Evolutionary conservation across 64 coral and sea anemone species (phyloP).

Genomic region (Trachythela sp.): DNA sequence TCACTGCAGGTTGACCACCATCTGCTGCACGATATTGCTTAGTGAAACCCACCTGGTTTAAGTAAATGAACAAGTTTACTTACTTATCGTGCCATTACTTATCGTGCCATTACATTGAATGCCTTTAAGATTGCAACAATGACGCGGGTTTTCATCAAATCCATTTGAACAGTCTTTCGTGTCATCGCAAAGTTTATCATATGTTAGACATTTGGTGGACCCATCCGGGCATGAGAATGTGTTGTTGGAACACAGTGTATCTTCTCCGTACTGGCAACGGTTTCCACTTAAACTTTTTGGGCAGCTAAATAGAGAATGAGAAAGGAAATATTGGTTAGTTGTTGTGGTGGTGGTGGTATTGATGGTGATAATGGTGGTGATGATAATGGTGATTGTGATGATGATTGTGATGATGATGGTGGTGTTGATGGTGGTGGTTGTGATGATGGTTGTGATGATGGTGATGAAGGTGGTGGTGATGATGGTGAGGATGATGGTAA

Average conservation of each 20-base stretch:
- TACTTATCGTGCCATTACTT: too few relatives aligned
- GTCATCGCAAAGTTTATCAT: background rate
- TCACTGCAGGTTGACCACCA: too few relatives aligned
- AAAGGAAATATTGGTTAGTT: background rate
- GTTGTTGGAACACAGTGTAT: background rate
- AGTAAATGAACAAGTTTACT: too few relatives aligned
- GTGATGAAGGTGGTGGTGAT: background rate
- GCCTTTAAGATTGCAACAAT: too few relatives aligned
- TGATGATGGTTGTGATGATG: background rate
- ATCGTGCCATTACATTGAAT: too few relatives aligned
- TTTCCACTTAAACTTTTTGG: background rate
- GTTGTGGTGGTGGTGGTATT: background rate
- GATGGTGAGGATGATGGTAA: background rate
- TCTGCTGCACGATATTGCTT: too few relatives aligned
- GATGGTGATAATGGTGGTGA: background rate
- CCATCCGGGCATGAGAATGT: background rate
- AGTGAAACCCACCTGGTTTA: too few relatives aligned
- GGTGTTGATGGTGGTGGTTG: background rate
- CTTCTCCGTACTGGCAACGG: background rate
- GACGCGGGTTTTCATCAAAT: background rate
- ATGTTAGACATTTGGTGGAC: background rate
- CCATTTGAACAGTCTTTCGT: background rate
- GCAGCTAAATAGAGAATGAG: background rate
- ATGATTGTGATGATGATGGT: background rate
- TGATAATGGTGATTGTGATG: background rate